phyloP scores from a whole-genome alignment of 2,888 invertebrate genomes.

The Erebia aethiops region DNA sequence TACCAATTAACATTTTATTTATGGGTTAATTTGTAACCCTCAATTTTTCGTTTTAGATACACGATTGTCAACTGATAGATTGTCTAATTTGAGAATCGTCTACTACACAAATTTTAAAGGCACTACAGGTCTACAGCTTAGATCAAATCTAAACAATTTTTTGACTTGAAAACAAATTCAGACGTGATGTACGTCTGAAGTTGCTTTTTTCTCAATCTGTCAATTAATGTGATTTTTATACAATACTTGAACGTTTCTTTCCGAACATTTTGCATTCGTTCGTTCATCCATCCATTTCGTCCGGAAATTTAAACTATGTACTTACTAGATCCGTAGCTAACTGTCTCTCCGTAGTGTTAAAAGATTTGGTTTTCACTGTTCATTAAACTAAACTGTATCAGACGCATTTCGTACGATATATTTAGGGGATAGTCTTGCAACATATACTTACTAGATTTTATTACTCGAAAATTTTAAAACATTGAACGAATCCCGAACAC shows the following conservation, averaged over 20 bases:
- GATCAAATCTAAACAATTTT: no score
- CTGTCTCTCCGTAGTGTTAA: no score
- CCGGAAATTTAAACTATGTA: no score
- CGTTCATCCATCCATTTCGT: background rate
- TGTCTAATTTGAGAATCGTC: background rate
- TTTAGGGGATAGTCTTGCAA: background rate
- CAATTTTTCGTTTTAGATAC: background rate
- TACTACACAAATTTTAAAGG: no score
- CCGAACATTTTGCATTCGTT: background rate
- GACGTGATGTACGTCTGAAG: no score
- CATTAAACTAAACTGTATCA: background rate
- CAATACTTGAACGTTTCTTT: background rate
- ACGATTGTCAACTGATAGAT: background rate
- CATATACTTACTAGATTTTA: background rate
- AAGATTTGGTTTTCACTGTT: background rate
- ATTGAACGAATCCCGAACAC: constrained; percentile 10
- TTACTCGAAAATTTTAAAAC: background rate
- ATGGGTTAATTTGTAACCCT: constrained; percentile 22
- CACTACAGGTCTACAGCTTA: no score
- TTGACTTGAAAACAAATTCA: no score
- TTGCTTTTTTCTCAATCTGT: no score
- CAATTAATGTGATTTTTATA: no score
- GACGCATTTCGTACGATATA: no score
- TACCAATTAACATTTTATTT: constrained; percentile 28
- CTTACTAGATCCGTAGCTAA: no score